Conservation (phyloP, 2,888 invertebrate genomes). For the Hirtodrosophila alboralis region DNA sequence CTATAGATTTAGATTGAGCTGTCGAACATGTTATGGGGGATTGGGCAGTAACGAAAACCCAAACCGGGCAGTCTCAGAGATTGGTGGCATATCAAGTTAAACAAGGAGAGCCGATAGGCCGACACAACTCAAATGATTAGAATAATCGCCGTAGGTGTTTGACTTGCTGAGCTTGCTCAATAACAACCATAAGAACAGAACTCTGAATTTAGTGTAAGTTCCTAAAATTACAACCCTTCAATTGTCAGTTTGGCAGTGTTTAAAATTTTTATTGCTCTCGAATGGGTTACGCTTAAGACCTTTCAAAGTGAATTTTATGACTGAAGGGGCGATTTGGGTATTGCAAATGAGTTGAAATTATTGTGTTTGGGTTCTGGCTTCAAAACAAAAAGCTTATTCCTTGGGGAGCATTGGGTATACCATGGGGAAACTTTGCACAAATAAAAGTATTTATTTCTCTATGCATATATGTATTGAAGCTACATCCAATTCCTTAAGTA, state of each 20-base stretch:
- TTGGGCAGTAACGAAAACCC: conserved; percentile 33
- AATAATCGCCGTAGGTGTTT: conserved; percentile 73
- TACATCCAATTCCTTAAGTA: neutral
- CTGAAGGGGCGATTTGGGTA: conserved; percentile 36
- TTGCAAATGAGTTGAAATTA: conserved; percentile 20
- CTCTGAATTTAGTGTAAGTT: conserved; percentile 31
- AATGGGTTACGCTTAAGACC: conserved; percentile 17
- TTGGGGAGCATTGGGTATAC: neutral
- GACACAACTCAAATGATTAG: conserved; percentile 69
- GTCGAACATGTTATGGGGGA: conserved; percentile 68
- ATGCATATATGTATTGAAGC: conserved; percentile 8
- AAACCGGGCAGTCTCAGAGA: conserved; percentile 26
- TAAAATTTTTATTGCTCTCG: conserved; percentile 42
- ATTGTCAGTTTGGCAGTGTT: conserved; percentile 33
- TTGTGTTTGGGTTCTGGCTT: neutral
- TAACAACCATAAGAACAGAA: conserved; percentile 29
- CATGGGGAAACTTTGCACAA: neutral
- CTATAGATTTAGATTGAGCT: conserved; percentile 76
- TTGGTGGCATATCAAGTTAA: conserved; percentile 39
- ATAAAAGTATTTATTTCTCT: conserved; percentile 4
- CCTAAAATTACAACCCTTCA: conserved; percentile 51
- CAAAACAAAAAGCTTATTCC: conserved; percentile 6
- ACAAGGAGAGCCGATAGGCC: conserved; percentile 27
- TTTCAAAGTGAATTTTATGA: conserved; percentile 51
- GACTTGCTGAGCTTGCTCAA: conserved; percentile 47